Evolutionary conservation across 2,888 invertebrate genomes (phyloP), one percentile per base, ranked within the genome.

Genomic region (Euzophera pinguis): DNA sequence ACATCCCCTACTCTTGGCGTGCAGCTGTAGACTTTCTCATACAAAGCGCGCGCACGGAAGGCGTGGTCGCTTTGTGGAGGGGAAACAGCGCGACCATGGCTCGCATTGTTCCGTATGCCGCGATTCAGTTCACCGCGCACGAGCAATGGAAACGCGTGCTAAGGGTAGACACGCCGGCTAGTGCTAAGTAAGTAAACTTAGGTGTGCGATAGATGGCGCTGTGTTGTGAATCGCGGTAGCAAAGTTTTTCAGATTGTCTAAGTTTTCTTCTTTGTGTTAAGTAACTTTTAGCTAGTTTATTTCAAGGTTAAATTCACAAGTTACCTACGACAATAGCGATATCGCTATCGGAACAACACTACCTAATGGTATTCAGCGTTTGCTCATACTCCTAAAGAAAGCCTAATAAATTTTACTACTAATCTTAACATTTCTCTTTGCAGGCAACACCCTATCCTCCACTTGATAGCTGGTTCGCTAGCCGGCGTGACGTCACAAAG

Each of bases 81-180:
- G 99, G 99, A 3, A 99, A 99, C 92, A 97, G 98, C 61, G 99
- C 99, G 3, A 99, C 99, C 0, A 97, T 99, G 97, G 98, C 97
- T 12, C 92, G 99, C 53, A 98, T 99, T 57, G 92, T 99, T 50
- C 99, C 99, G 0, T 99, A 99, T 84, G 98, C 99, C 16, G 97
- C 99, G 41, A 95, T 99, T 63, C 99, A 99, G 90, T 99, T 99
- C 84, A 95, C 98, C 0, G 95, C 99, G 37, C 98, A 99, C 85
- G 99, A 99, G 86, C 99, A 99, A 81, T 99, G 97, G 95, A 98
- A 98, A 78, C 91, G 93, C 61, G 78, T 95, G 45, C 88, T 99
- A 0, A 84, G 90, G 8, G 94, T 96, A n/a, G 94, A 96, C 87
- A 85, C 92, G 64, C 81, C 84, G 3, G 1, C 54, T 59, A 0